Evolutionary conservation across 2,797 vertebrate genomes (phyloP), one percentile per base, ranked within the genome.

Genomic region (Lycodopsis pacificus): DNA sequence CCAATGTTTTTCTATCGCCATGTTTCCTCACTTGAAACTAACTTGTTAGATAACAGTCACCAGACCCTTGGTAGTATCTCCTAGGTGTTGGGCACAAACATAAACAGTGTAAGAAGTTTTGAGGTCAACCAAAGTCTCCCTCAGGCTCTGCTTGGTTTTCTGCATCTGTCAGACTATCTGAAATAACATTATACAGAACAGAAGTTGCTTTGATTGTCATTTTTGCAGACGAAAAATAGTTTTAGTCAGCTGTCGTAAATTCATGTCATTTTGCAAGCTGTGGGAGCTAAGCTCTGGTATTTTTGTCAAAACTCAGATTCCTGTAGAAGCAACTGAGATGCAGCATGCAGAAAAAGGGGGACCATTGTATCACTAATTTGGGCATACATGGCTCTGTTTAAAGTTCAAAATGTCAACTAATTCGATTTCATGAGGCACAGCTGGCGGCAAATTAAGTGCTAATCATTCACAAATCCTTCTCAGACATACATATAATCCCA

Each of bases 321-420:
- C 73, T 76, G 77, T 44, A 83, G 72, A 82, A 82, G 80, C 73
- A 65, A 54, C 58, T 75, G 13, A 83, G 81, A 74, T 76, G 71
- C 77, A 73, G 75, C 73, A 80, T 51, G 68, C 66, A 77, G 44
- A 81, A 74, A 75, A 57, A 19, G 9, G 69, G 61, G 79, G 73
- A 49, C 68, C 68, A 69, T 65, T 62, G 69, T 68, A 87, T 78
- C 54, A 5, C 70, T 89, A 76, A 89, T 85, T 87, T 89, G 63
- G 67, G 75, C 59, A 76, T 83, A 81, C 81, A 83, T 89, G 85
- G 82, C 78, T 92, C 88, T 90, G 86, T 88, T 94, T 94, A 85
- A 89, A 92, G 87, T 88, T 94, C 84, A 90, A 94, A 94, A 92
- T 90, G 90, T 87, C 89, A 90, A 68, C 89, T 89, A 90, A 93